These are phyloP conservation scores for Aspidoscelis tigris DNA, from an alignment of 2,113 vertebrate species.

Conservation along the genomic window DNA sequence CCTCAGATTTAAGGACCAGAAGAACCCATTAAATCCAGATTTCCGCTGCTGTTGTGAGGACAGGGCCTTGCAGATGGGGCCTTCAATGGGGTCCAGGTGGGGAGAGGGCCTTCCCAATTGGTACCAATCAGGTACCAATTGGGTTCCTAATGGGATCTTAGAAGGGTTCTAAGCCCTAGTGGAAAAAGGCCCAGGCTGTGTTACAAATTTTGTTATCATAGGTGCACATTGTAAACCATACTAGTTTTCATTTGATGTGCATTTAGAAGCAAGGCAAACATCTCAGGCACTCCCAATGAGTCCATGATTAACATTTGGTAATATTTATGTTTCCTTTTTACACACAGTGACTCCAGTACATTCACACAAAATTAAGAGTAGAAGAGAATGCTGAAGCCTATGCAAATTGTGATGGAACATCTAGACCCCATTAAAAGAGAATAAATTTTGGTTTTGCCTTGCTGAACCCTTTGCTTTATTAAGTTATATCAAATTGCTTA, in stretches of 20 bases:
- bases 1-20: too few relatives aligned
- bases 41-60: too few relatives aligned
- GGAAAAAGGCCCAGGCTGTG: too few relatives aligned
- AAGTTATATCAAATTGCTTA: constrained; percentile 67
- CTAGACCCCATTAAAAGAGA: constrained; percentile 56
- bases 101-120: too few relatives aligned
- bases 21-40: too few relatives aligned
- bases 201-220: too few relatives aligned
- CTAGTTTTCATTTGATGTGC: neutral
- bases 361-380: constrained; percentile 1
- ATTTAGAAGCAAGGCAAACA: neutral
- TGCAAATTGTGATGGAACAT: constrained; percentile 29
- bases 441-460: constrained; percentile 61
- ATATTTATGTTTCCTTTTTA: neutral
- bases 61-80: too few relatives aligned
- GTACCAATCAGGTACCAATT: too few relatives aligned
- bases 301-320: neutral
- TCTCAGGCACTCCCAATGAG: neutral
- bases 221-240: neutral
- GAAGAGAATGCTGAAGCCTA: constrained; percentile 22
- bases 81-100: too few relatives aligned
- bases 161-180: too few relatives aligned
- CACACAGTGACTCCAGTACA: too few relatives aligned
- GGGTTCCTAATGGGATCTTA: too few relatives aligned
- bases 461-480: constrained; percentile 53